phyloP scores from a whole-genome alignment of 1,140 invertebrate genomes.

The Augochlora pura region DNA sequence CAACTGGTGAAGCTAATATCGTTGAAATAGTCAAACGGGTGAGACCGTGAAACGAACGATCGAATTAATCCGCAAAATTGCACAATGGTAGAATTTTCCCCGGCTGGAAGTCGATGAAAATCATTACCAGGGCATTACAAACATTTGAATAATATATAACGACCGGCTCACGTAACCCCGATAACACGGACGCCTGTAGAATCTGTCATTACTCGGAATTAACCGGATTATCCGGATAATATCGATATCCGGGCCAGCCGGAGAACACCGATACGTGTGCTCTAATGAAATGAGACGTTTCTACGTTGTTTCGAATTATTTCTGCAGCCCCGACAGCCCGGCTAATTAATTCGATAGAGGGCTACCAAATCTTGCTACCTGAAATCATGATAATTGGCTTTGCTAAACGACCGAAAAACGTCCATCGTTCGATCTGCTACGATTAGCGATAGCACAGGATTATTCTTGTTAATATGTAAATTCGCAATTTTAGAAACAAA shows the following conservation, averaged over 20 bases:
- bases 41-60: background rate
- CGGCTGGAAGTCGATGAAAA: background rate
- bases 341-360: constrained; percentile 1
- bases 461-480: too few species aligned
- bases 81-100: background rate
- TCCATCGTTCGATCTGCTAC: too few species aligned
- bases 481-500: too few species aligned
- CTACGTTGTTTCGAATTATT: background rate
- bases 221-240: constrained; percentile 45
- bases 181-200: constrained; percentile 36
- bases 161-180: constrained; percentile 13
- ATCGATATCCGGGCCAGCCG: constrained; percentile 29
- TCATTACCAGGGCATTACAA: background rate
- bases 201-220: constrained; percentile 50
- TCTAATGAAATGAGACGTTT: constrained; percentile 25
- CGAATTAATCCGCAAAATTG: background rate
- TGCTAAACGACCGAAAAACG: background rate
- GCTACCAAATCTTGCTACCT: background rate
- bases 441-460: too few species aligned
- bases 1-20: too few species aligned
- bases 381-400: background rate
- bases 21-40: too few species aligned
- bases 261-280: constrained; percentile 25
- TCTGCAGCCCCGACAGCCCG: background rate
- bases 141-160: constrained; percentile 37